phyloP scores from a whole-genome alignment of 2,888 invertebrate species.

The Cataglyphis cursor region DNA sequence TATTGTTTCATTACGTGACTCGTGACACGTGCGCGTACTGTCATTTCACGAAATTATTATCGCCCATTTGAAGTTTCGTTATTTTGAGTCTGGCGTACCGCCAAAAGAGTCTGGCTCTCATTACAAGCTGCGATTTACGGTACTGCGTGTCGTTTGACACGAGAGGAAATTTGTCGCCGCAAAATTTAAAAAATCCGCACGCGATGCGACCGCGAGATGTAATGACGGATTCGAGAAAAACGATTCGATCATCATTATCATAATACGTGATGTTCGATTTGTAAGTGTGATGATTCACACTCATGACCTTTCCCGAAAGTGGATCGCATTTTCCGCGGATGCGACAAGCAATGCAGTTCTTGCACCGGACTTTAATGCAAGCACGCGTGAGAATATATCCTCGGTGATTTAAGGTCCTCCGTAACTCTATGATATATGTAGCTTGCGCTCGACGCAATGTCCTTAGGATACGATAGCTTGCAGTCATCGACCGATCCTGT shows the following conservation, averaged over 20 bases:
- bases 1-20: background rate
- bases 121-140: background rate
- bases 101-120: background rate
- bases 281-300: background rate
- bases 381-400: background rate
- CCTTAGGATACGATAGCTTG: background rate
- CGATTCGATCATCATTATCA: too few relatives aligned
- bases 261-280: too few relatives aligned
- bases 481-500: conserved; percentile 77
- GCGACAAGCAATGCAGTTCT: background rate
- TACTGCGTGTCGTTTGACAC: background rate
- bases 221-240: background rate
- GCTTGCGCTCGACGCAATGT: background rate
- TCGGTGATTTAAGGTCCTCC: background rate
- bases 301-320: background rate
- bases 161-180: background rate
- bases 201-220: background rate
- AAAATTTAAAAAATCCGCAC: background rate
- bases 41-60: background rate
- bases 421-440: background rate
- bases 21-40: background rate
- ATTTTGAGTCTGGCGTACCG: background rate
- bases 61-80: background rate
- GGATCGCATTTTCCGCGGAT: background rate
- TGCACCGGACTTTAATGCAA: background rate